A percentile compares a stretch with the other conserved stretches of the same genome.
phyloP scores from a whole-genome alignment of 1,140 invertebrate species.

The Drosophila tropicalis region DNA sequence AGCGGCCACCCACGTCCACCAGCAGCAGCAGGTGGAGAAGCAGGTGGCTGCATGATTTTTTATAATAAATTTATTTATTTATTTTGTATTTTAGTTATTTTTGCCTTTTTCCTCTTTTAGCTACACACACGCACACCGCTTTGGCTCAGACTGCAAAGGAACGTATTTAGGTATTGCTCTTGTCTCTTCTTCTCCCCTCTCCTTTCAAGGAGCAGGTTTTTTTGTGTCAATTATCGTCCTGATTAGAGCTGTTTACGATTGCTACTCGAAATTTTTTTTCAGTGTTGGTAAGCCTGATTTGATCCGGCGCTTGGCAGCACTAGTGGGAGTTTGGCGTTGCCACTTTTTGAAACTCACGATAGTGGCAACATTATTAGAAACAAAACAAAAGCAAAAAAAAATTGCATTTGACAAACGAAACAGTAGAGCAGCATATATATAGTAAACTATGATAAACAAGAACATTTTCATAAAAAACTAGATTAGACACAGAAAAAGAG shows the following conservation, averaged over 20 bases:
- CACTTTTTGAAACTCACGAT: background rate
- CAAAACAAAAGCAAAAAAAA: conserved; percentile 9
- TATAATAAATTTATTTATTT: background rate
- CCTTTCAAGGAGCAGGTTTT: conserved; percentile 7
- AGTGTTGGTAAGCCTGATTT: too few relatives aligned
- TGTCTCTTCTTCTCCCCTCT: background rate
- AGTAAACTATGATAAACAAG: background rate
- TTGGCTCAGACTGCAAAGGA: background rate
- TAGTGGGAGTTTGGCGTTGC: background rate
- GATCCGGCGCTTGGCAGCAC: background rate
- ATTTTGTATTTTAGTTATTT: background rate
- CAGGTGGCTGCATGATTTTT: conserved; percentile 2
- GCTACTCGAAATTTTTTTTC: too few relatives aligned
- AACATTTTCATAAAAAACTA: background rate
- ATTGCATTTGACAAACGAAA: conserved; percentile 5
- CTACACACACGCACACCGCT: background rate
- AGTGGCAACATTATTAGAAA: background rate
- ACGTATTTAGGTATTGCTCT: background rate
- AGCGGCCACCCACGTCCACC: conserved; percentile 10
- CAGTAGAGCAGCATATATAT: conserved; percentile 2
- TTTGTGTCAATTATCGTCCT: conserved; percentile 6
- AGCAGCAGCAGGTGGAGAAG: conserved; percentile 9
- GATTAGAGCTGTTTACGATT: background rate
- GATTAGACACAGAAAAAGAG: background rate
- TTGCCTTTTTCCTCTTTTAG: background rate